Base-by-base conservation (phyloP, 2,113 vertebrate species). In the Rostratula benghalensis region DNA sequence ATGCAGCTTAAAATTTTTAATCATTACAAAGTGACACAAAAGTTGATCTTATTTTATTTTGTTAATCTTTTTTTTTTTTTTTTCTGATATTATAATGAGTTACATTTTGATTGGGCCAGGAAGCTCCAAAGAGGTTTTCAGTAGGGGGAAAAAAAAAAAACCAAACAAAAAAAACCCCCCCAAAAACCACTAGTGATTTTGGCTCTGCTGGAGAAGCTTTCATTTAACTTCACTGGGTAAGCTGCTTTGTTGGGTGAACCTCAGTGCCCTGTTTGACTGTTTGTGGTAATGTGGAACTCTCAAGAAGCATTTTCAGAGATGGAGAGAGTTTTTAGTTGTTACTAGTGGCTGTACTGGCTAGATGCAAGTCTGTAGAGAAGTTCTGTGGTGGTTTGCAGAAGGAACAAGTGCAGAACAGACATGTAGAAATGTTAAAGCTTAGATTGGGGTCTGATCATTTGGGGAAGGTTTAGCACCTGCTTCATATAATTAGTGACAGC, bases 11-110 rank as follows among this genome's bases (percentile, higher is more conserved):
- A 53, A 61, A 8, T 89, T 14, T 33, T 73, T 35, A 60, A 60
- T 68, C 43, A 87, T 63, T 22, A 43, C 30, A 67, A 31, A 89
- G 11, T 65, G 17, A 51, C 23, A 48, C 11, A 22, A 27, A 82
- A 56, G 10, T 35, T 69, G 10, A 3, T 64, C 35, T 21, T 31
- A 76, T 54, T 57, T 60, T 65, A 37, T 10, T 23, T 46, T 51
- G 81, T 77, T 37, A 64, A 59, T 68, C 12, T 80, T 3, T 45
- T 94, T 94, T 94, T 88, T 80, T 3, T 45, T 94, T 94, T 94
- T 88, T 94, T 89, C 81, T 80, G 41, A 11, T 59, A 56, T 82
- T 83, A 65, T 45, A 92, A 45, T 79, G 90, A 83, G 82, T 56
- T 95, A 51, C 27, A 18, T 71, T 91, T 71, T 80, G 71, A 70